Base-by-base conservation (phyloP, 2,113 vertebrate genomes). In the Seriola quinqueradiata region DNA sequence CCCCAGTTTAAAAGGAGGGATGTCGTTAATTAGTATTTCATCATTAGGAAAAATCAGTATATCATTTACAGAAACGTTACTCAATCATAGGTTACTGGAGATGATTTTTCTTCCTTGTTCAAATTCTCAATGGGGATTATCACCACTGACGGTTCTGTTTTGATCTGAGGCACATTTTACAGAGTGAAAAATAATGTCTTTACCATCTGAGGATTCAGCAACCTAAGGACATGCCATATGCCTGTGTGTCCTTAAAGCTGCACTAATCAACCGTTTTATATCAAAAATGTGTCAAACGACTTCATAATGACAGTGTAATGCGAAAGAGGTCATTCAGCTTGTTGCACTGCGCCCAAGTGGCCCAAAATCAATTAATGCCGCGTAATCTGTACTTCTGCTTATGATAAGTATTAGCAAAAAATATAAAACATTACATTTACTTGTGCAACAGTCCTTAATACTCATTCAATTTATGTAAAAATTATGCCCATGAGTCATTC, bases 1-100 rank as follows among this genome's bases (percentile, higher is more conserved):
- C 65, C 13, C 42, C 28, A 50, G 44, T 23, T 34, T 69, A 80
- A 78, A 77, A 75, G 69, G 58, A 89, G 28, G 74, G 64, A 86
- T 32, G 17, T 61, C 75, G 82, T 94, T 88, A 91, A 91, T 92
- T 87, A 69, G 65, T 59, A 68, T 66, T 87, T 89, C 87, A 86
- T 90, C 81, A 76, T 89, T 68, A 64, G 46, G 40, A 78, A 91
- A 89, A 89, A 90, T 94, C 91, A 70, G 89, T 90, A 79, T 87
- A 64, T 70, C 89, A 90, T 91, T 90, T 90, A 69, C 58, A 68
- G 44, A 87, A 87, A 90, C 85, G 69, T 84, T 83, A 57, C 73
- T 89, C 75, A 80, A 28, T 87, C 87, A 87, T 61, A 50, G n/a
- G 46, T 61, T 66, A 10, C 74, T 44, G 50, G 11, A 68, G 66